Percentiles rank a stretch among this genome's conserved stretches.
phyloP scores from a whole-genome alignment of 1,140 invertebrate genomes.

The Leptinotarsa defecta region DNA sequence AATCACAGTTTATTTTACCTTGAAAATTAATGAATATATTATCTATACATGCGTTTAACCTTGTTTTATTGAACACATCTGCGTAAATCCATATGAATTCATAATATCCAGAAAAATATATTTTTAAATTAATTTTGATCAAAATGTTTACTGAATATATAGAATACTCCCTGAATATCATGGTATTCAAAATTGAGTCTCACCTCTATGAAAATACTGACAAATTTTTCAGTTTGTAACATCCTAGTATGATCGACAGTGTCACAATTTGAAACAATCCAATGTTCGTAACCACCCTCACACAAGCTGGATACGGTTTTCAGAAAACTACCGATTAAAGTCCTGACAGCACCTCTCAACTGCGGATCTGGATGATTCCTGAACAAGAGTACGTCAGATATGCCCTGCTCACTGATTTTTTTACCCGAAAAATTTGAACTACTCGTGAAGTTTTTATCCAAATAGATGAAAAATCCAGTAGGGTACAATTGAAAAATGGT shows the following conservation, averaged over 20 bases:
- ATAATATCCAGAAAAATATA: no score
- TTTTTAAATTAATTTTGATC: no score
- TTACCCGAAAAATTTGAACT: slow-evolving; percentile 18
- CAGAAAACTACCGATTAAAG: slow-evolving; percentile 71
- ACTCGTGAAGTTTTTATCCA: slow-evolving; percentile 60
- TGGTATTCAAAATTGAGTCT: not conserved
- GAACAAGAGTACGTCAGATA: slow-evolving; percentile 74
- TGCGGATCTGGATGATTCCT: slow-evolving; percentile 80
- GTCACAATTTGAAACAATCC: slow-evolving; percentile 55
- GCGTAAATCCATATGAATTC: no score
- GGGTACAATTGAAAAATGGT: slow-evolving; percentile 73
- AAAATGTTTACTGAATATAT: no score
- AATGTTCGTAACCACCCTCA: slow-evolving; percentile 61
- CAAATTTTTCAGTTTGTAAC: slow-evolving; percentile 32
- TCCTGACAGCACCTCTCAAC: slow-evolving; percentile 73
- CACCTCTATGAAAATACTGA: slow-evolving; percentile 39
- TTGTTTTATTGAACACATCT: no score
- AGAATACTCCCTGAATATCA: not conserved
- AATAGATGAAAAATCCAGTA: slow-evolving; percentile 66
- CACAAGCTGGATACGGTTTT: slow-evolving; percentile 65
- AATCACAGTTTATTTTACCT: no score
- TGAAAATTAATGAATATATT: no score
- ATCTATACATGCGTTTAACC: no score
- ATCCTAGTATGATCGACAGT: slow-evolving; percentile 39
- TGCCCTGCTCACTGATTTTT: slow-evolving; percentile 59